Evolutionary conservation across 2,797 vertebrate genomes (phyloP).

Genomic region (Urosaurus nigricauda): DNA sequence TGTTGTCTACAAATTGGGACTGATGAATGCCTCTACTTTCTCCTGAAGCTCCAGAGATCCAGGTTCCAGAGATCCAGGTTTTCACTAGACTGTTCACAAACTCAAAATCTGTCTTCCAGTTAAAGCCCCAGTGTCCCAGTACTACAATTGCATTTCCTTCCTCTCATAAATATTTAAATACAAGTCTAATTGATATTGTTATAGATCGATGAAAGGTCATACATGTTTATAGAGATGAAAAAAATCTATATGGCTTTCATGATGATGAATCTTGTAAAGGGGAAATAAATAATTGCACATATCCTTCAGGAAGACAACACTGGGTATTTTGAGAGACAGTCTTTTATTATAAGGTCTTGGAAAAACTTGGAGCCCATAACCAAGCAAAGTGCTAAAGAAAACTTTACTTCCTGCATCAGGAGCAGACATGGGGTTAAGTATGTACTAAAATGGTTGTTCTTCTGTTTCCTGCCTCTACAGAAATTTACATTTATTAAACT

Average conservation of each 20-base stretch:
- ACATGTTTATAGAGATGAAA: neutral
- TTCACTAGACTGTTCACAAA: neutral
- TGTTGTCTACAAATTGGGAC: neutral
- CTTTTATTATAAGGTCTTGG: conserved; percentile 40
- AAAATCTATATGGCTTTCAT: neutral
- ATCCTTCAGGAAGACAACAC: conserved; percentile 45
- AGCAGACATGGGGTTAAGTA: neutral
- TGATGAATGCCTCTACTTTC: neutral
- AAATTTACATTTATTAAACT: neutral
- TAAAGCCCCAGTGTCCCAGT: neutral
- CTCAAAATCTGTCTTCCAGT: neutral
- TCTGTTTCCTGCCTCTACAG: neutral
- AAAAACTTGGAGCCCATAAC: conserved; percentile 40
- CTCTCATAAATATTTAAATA: conserved; percentile 27
- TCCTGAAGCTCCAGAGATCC: neutral
- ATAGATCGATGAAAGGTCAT: conserved; percentile 14
- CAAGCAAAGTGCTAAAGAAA: neutral
- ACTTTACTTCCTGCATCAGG: neutral
- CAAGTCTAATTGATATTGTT: conserved; percentile 49
- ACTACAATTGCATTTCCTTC: neutral
- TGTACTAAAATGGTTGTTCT: neutral
- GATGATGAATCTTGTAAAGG: conserved; percentile 38
- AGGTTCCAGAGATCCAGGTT: neutral
- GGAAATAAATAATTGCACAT: conserved; percentile 44
- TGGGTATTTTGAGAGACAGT: conserved; percentile 56